Evolutionary conservation across 2,888 invertebrate genomes (phyloP).

Genomic region (Boloria selene): DNA sequence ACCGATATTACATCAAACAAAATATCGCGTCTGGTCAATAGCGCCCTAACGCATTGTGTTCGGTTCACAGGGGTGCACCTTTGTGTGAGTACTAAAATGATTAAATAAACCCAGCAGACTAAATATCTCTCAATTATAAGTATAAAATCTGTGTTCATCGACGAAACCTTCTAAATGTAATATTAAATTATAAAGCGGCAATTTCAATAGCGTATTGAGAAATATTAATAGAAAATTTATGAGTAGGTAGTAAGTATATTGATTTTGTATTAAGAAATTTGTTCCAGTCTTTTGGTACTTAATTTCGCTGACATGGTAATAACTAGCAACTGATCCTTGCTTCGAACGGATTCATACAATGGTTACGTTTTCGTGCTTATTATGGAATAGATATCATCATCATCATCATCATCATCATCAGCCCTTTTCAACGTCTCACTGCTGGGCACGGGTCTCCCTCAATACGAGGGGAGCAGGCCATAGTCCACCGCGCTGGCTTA

Average conservation of each 20-base stretch:
- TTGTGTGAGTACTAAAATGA: slow-evolving; percentile 26
- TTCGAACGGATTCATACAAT: too few relatives aligned
- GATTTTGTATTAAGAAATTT: too few relatives aligned
- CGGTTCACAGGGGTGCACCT: slow-evolving; percentile 27
- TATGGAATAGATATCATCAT: too few relatives aligned
- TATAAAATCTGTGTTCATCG: slow-evolving; percentile 6
- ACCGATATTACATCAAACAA: slow-evolving; percentile 26
- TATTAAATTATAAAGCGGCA: slow-evolving; percentile 16
- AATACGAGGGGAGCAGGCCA: too few relatives aligned
- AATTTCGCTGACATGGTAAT: too few relatives aligned
- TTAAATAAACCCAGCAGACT: slow-evolving; percentile 27
- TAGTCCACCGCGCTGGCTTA: too few relatives aligned
- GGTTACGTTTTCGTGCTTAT: too few relatives aligned
- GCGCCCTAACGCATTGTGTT: slow-evolving; percentile 26
- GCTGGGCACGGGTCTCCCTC: too few relatives aligned
- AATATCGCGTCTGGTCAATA: slow-evolving; percentile 28
- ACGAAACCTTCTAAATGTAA: slow-evolving; percentile 8
- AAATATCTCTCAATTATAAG: slow-evolving; percentile 25
- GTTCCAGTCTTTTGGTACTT: too few relatives aligned
- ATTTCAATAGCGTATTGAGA: not conserved
- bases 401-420: too few relatives aligned
- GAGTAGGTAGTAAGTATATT: not conserved
- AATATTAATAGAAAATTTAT: slow-evolving; percentile 12
- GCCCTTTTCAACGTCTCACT: too few relatives aligned
- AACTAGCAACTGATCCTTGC: too few relatives aligned